Evolutionary conservation across 2,113 vertebrate species (phyloP).

Genomic region (Xenus cinereus): DNA sequence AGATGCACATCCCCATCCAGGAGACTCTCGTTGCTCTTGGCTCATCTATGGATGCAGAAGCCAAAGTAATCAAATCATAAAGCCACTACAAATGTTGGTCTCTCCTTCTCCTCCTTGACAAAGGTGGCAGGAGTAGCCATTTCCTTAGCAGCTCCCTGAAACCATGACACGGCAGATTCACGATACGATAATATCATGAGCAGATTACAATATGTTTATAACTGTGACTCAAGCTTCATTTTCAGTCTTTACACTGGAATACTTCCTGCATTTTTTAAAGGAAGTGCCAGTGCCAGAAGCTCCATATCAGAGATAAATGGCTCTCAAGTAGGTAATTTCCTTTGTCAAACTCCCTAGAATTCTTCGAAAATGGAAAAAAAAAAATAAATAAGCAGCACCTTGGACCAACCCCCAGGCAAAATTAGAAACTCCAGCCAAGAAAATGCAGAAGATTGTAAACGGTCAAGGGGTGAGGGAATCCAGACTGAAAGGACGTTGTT

Average conservation of each 20-base stretch:
- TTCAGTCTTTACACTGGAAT: not conserved
- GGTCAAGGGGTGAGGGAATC: not conserved
- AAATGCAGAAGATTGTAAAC: not conserved
- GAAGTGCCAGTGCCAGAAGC: not conserved
- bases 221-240: not conserved
- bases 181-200: accelerated
- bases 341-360: not conserved
- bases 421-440: not conserved
- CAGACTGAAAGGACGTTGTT: not conserved
- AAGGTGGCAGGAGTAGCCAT: not conserved
- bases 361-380: not conserved
- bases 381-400: too few relatives aligned
- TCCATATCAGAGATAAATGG: not conserved
- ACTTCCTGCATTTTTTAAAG: not conserved
- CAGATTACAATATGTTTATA: not conserved
- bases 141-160: not conserved
- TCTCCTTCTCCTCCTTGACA: not conserved
- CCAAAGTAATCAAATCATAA: not conserved
- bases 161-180: not conserved
- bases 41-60: not conserved
- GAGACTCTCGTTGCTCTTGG: not conserved
- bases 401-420: not conserved
- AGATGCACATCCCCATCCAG: not conserved
- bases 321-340: not conserved
- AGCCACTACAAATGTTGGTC: not conserved